Evolutionary conservation across 2,797 vertebrate genomes (phyloP).

Genomic region (Notamacropus eugenii): DNA sequence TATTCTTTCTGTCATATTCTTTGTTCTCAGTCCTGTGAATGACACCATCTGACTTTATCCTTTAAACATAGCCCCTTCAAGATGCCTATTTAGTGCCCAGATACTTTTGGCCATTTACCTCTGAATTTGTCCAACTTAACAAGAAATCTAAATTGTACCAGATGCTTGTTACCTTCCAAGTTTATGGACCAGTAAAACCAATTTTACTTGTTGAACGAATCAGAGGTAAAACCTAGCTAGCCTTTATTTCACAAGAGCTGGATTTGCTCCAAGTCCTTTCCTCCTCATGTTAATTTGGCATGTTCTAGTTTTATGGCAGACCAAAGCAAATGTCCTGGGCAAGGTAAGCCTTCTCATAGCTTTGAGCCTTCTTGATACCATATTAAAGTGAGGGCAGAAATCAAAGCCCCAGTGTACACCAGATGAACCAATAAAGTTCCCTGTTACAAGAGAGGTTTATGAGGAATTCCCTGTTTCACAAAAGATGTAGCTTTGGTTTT

Average conservation of each 20-base stretch:
- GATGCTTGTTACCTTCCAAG: constrained; percentile 56
- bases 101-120: not conserved
- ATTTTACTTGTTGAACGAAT: constrained; percentile 70
- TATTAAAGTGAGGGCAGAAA: constrained; percentile 5
- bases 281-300: constrained; percentile 55
- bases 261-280: constrained; percentile 57
- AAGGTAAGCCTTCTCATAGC: constrained; percentile 27
- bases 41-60: fast-evolving
- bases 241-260: constrained; percentile 58
- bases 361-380: constrained; percentile 42
- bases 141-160: constrained; percentile 62
- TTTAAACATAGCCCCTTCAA: not conserved
- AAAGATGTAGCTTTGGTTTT: constrained; percentile 1
- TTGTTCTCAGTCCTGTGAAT: not conserved
- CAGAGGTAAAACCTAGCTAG: constrained; percentile 60
- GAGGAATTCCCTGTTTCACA: not conserved
- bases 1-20: not conserved
- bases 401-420: not conserved
- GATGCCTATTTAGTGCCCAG: constrained; percentile 8
- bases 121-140: not conserved
- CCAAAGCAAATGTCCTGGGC: constrained; percentile 63
- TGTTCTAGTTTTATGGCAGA: constrained; percentile 74
- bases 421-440: not conserved
- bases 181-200: constrained; percentile 72
- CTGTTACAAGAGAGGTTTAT: not conserved